Base-by-base conservation (phyloP, 2,888 invertebrate species). In the Tiphia femorata region DNA sequence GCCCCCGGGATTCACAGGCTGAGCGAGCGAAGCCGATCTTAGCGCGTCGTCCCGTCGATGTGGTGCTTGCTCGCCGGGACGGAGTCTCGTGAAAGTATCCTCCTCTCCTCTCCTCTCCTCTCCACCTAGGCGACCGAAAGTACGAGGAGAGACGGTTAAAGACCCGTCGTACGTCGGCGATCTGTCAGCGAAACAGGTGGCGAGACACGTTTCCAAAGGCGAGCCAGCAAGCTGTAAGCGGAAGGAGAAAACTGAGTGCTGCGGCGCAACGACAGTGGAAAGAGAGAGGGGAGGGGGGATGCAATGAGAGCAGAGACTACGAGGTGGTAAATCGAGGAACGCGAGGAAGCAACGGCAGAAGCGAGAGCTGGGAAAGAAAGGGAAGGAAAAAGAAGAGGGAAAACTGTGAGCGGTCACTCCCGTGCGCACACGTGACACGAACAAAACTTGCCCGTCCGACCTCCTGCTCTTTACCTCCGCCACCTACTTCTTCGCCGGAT, bases 171-270 rank as follows among this genome's bases (percentile, higher is more conserved):
- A 16, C 30, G 44, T 27, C 55, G 56, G 47, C 42, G 51, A 49
- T 51, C 54, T 44, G 43, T 64, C 64, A 57, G 52, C 47, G 58
- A 48, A 58, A 64, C 65, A 65, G 64, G 64, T 65, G 65, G n/a
- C 58, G 55, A 58, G 43, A 8, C 55, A 55, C 63, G 58, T 54
- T 60, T 47, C 42, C 19, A 35, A 19, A 55, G 52, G 40, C 40
- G 47, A 30, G 51, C 25, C 5, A 56, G 30, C 20, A 29, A 27
- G 44, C 41, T 12, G 38, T 27, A 12, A 17, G 14, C 20, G 21
- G 47, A 14, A 49, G 20, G 44, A 30, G 16, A 14, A 14, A 33
- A 44, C 25, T 25, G 25, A 5, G 25, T 4, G 6, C 25, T 8
- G 25, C 8, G 6, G 5, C 25, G 25, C n/a, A 4, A 33, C 5